These are phyloP conservation scores for Anthopleura sola DNA, from an alignment of 64 coral and sea anemone species.

Conservation along the genomic window DNA sequence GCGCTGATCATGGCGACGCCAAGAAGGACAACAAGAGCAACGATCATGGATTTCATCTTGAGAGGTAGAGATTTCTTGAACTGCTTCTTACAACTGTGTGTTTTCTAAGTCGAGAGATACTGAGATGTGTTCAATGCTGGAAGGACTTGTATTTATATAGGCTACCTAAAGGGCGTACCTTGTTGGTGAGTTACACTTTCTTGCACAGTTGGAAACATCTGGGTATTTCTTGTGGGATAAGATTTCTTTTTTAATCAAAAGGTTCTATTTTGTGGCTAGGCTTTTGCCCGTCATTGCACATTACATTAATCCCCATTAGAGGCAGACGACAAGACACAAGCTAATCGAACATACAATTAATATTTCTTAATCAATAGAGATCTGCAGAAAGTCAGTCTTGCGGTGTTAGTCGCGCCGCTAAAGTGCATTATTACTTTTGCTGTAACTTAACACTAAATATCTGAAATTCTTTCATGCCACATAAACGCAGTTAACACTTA, in stretches of 20 bases:
- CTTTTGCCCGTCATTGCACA: not conserved
- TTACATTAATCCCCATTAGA: not conserved
- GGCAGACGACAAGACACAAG: not conserved
- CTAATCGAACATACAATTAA: not conserved
- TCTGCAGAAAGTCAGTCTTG: not conserved
- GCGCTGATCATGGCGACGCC: conserved; percentile 7
- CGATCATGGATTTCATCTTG: conserved; percentile 15
- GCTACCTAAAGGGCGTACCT: no score
- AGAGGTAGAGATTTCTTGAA: not conserved
- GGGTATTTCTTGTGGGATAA: not conserved
- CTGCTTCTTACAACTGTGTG: not conserved
- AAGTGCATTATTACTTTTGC: not conserved
- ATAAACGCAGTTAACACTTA: not conserved
- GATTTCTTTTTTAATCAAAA: not conserved
- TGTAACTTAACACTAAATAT: not conserved
- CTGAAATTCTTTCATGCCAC: not conserved
- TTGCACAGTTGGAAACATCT: not conserved
- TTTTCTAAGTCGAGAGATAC: not conserved
- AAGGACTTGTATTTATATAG: not conserved
- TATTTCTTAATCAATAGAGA: not conserved
- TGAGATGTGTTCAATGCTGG: not conserved
- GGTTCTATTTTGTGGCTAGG: not conserved
- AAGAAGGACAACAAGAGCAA: conserved; percentile 5
- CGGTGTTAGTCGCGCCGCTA: not conserved
- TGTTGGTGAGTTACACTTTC: not conserved